A percentile compares a stretch with the other conserved stretches of the same genome.
These are phyloP conservation scores for Caenorhabditis afra DNA, from an alignment of 2,888 invertebrate species.

Conservation along the genomic window DNA sequence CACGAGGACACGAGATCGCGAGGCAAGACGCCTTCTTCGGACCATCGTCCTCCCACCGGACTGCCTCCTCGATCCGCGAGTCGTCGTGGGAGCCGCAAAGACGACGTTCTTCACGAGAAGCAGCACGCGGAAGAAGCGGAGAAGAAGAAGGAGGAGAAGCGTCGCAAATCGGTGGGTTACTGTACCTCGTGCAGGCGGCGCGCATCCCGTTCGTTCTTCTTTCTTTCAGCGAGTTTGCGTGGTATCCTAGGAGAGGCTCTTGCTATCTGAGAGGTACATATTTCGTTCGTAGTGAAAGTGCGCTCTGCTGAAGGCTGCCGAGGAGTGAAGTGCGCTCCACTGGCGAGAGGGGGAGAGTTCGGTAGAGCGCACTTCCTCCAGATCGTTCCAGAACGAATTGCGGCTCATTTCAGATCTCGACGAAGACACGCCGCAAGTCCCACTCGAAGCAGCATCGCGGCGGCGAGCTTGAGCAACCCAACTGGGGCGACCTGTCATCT, in stretches of 20 bases:
- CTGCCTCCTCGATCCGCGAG: conserved; percentile 15
- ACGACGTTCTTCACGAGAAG: conserved; percentile 9
- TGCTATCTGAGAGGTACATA: conserved; percentile 23
- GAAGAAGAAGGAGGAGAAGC: conserved; percentile 34
- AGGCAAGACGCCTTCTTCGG: too few species aligned
- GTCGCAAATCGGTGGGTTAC: conserved; percentile 37
- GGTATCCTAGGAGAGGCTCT: conserved; percentile 16
- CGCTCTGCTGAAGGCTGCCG: conserved; percentile 28
- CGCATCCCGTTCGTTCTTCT: neutral
- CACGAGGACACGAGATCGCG: neutral
- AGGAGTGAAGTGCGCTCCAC: conserved; percentile 35
- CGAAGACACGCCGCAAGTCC: conserved; percentile 25
- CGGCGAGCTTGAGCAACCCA: too few species aligned
- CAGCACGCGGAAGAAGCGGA: conserved; percentile 27
- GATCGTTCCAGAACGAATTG: too few species aligned
- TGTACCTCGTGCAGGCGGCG: neutral
- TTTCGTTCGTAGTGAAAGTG: neutral
- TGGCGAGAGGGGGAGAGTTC: too few species aligned
- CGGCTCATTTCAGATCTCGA: conserved; percentile 18
- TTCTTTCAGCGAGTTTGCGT: conserved; percentile 43
- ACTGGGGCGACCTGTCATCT: conserved; percentile 64
- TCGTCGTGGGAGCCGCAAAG: conserved; percentile 21
- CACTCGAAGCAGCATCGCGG: neutral
- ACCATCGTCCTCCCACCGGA: neutral
- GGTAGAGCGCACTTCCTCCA: conserved; percentile 50